Evolutionary conservation across 2,888 invertebrate species (phyloP).

Genomic region (Orthonevra nobilis): DNA sequence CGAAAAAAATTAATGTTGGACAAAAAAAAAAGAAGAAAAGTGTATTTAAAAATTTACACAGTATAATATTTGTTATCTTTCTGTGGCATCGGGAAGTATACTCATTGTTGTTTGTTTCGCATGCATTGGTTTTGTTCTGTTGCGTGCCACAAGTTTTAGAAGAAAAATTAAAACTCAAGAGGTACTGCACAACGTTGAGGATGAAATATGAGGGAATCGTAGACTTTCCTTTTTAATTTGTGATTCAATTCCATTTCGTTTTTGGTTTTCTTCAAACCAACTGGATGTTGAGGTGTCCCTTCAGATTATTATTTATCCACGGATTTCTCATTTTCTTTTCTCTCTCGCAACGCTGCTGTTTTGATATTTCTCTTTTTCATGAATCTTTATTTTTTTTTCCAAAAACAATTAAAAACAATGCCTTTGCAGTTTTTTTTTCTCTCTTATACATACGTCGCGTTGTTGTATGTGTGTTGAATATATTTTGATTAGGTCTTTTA

Average conservation of each 20-base stretch:
- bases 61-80: conserved; percentile 57
- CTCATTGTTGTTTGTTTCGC: conserved; percentile 40
- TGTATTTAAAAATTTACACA: conserved; percentile 57
- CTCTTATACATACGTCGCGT: conserved; percentile 36
- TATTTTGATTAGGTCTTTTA: conserved; percentile 2
- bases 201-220: too few species aligned
- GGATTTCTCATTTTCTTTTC: not conserved
- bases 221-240: too few species aligned
- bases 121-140: too few species aligned
- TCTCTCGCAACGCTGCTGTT: not conserved
- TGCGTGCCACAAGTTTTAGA: too few species aligned
- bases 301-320: too few species aligned
- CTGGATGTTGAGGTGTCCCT: too few species aligned
- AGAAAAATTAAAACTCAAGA: too few species aligned
- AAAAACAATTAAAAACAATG: conserved; percentile 36
- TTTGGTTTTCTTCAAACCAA: not conserved
- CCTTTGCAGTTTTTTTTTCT: conserved; percentile 30
- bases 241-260: not conserved
- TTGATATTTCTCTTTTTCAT: not conserved
- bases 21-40: too few species aligned
- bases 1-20: conserved; percentile 51
- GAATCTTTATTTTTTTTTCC: conserved; percentile 9
- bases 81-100: conserved; percentile 59
- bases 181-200: too few species aligned
- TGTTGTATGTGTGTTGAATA: not conserved